Percentiles rank a stretch among this genome's conserved stretches.
These are phyloP conservation scores for Scrobipalpa atriplicella DNA, from an alignment of 2,888 invertebrate species.

Conservation along the genomic window DNA sequence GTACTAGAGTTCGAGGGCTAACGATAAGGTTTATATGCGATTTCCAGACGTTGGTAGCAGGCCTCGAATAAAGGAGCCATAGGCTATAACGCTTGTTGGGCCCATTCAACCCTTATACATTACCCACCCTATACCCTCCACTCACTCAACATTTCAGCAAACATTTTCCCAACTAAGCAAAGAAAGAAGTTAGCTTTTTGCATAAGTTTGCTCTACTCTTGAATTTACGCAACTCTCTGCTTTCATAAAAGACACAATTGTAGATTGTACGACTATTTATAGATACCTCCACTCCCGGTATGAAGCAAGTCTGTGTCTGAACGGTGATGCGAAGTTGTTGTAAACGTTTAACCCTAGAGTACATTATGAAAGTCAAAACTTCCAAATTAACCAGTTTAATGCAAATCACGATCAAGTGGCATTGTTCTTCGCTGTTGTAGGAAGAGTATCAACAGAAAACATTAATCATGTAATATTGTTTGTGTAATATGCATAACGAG, in stretches of 20 bases:
- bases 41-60: constrained; percentile 39
- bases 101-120: constrained; percentile 36
- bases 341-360: neutral
- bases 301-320: neutral
- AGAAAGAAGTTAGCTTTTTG: constrained; percentile 20
- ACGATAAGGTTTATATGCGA: constrained; percentile 41
- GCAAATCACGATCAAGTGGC: constrained; percentile 73
- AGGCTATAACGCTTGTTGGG: constrained; percentile 38
- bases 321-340: neutral
- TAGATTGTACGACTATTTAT: neutral
- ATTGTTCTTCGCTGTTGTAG: constrained; percentile 44
- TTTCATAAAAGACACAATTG: no score
- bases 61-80: constrained; percentile 41
- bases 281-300: no score
- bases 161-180: constrained; percentile 20
- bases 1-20: constrained; percentile 38
- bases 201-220: constrained; percentile 17
- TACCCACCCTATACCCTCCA: constrained; percentile 20
- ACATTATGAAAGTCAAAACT: constrained; percentile 46
- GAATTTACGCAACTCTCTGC: constrained; percentile 1
- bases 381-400: constrained; percentile 75
- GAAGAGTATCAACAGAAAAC: constrained; percentile 60
- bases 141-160: constrained; percentile 17
- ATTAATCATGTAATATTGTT: constrained; percentile 79
- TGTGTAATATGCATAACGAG: constrained; percentile 68